Evolutionary conservation across 2,113 vertebrate species (phyloP).

Genomic region (Rhynchomys soricoides): DNA sequence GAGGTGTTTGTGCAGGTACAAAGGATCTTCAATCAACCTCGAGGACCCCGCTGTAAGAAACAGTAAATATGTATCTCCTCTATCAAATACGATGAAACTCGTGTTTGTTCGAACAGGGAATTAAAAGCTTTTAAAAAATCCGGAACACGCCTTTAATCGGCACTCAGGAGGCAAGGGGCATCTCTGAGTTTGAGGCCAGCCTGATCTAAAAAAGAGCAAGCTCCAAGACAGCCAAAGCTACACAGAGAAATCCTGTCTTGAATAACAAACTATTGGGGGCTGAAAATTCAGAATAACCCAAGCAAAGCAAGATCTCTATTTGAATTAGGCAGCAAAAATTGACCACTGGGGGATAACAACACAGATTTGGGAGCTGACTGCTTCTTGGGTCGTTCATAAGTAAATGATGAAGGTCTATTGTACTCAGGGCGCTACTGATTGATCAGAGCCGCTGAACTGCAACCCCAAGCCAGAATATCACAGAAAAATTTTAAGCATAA

Average conservation of each 20-base stretch:
- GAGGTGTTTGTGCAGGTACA: too few species aligned
- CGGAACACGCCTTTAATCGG: neutral
- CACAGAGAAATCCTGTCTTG: too few species aligned
- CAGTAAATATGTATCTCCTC: neutral
- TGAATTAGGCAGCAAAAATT: too few species aligned
- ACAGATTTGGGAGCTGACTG: neutral
- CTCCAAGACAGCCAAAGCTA: too few species aligned
- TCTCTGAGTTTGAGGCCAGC: neutral
- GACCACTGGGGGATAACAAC: neutral
- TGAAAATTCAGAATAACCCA: neutral
- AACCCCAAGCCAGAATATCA: neutral
- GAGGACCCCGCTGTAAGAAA: neutral
- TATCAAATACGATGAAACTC: neutral
- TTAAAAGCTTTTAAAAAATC: neutral
- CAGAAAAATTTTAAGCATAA: neutral
- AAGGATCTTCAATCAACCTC: neutral
- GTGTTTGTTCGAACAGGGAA: neutral
- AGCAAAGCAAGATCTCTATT: too few species aligned
- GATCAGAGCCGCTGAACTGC: neutral
- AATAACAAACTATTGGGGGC: too few species aligned
- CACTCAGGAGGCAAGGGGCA: neutral
- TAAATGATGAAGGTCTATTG: neutral
- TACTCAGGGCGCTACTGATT: neutral
- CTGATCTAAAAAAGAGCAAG: too few species aligned
- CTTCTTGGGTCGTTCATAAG: neutral